Evolutionary conservation across 2,888 invertebrate genomes (phyloP).

Genomic region (Norana najaformis): DNA sequence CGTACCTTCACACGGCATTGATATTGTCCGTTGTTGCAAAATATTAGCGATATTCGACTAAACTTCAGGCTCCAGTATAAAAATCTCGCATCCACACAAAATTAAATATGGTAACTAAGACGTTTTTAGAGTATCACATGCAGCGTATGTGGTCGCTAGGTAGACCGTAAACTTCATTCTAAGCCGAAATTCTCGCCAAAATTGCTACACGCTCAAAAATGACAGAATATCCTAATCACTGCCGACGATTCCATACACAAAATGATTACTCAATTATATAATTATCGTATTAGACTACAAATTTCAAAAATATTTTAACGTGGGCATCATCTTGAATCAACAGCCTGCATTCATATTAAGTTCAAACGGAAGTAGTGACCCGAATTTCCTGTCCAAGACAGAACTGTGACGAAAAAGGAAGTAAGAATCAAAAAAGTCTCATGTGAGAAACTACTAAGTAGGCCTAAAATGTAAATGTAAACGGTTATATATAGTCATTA

Average conservation of each 20-base stretch:
- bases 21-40: background rate
- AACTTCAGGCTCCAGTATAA: background rate
- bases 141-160: slow-evolving; percentile 6
- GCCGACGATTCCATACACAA: background rate
- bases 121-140: slow-evolving; percentile 1
- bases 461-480: too few relatives aligned
- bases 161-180: background rate
- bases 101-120: slow-evolving; percentile 13
- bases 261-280: too few relatives aligned
- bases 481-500: background rate
- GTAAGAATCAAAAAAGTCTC: background rate
- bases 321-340: background rate
- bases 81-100: background rate
- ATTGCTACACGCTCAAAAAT: background rate
- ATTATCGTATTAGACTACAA: background rate
- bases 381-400: background rate
- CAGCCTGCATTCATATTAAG: background rate
- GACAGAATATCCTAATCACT: background rate
- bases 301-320: background rate
- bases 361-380: slow-evolving; percentile 13
- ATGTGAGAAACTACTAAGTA: too few relatives aligned
- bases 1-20: background rate
- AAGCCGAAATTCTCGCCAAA: background rate
- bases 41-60: background rate
- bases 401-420: background rate